Conservation (phyloP, 2,797 vertebrate genomes). For the Xiphorhynchus erythropygius region DNA sequence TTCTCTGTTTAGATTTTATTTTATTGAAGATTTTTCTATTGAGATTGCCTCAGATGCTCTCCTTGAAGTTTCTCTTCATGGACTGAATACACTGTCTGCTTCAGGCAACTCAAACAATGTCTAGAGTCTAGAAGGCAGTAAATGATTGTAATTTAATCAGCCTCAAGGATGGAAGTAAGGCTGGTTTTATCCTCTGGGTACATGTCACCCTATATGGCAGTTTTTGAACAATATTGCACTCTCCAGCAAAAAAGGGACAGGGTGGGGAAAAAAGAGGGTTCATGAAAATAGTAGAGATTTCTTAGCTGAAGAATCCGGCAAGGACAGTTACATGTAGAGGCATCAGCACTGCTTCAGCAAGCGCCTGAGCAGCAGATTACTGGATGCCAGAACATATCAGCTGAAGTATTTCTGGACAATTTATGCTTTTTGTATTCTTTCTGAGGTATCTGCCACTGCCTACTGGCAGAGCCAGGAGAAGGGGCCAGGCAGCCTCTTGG, state of each 20-base stretch:
- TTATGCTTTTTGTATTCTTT: not conserved
- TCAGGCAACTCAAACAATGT: not conserved
- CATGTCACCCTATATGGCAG: not conserved
- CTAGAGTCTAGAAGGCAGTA: not conserved
- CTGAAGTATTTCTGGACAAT: not conserved
- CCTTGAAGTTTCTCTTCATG: not conserved
- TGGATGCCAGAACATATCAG: not conserved
- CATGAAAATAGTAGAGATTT: not conserved
- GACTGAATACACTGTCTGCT: not conserved
- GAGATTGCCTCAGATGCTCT: not conserved
- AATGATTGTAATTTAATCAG: not conserved
- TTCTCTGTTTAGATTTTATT: not conserved
- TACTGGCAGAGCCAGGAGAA: not conserved
- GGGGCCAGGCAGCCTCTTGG: not conserved
- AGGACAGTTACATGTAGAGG: not conserved
- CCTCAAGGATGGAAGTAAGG: not conserved
- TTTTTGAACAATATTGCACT: not conserved
- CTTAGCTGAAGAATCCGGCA: not conserved
- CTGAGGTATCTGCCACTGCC: not conserved
- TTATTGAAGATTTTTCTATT: not conserved
- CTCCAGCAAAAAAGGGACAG: not conserved
- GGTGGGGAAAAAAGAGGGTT: not conserved
- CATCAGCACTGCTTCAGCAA: not conserved
- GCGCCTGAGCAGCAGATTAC: not conserved
- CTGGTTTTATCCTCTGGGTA: not conserved